These are phyloP conservation scores for Chelmon rostratus DNA, from an alignment of 2,797 vertebrate species.

Conservation along the genomic window DNA sequence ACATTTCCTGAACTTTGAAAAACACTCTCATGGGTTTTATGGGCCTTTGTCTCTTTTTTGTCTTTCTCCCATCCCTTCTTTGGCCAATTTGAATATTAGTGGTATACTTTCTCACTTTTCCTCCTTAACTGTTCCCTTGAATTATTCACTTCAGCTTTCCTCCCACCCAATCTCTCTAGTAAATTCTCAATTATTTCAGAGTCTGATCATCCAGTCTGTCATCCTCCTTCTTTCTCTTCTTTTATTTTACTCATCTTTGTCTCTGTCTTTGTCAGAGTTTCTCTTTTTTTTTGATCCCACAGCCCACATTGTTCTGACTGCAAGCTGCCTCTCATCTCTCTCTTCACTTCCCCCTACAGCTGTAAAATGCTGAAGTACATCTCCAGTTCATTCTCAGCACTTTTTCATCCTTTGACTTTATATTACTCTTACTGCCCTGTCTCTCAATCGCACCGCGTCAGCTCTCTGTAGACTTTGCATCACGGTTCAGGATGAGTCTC, in stretches of 20 bases:
- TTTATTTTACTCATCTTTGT: constrained; percentile 21
- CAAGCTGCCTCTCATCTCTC: constrained; percentile 12
- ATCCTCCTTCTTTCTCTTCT: not conserved
- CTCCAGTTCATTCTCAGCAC: constrained; percentile 30
- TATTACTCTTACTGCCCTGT: constrained; percentile 8
- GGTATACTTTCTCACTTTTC: not conserved
- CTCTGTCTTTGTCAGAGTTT: constrained; percentile 26
- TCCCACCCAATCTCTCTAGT: not conserved
- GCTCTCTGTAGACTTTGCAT: constrained; percentile 53
- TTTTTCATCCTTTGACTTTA: constrained; percentile 46
- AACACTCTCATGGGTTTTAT: not conserved
- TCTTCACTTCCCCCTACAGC: constrained; percentile 22
- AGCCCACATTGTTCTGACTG: constrained; percentile 24
- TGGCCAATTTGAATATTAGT: not conserved
- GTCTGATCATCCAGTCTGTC: constrained; percentile 29
- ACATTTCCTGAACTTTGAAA: not conserved
- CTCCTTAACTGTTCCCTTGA: not conserved
- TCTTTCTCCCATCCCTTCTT: not conserved
- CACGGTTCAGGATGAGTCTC: constrained; percentile 42
- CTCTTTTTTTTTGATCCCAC: constrained; percentile 16
- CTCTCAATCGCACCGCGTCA: constrained; percentile 10
- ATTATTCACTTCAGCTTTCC: not conserved
- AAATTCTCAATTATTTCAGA: constrained; percentile 16
- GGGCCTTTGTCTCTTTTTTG: not conserved
- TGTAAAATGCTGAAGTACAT: constrained; percentile 34